A percentile compares a stretch with the other conserved stretches of the same genome.
These are phyloP conservation scores for Torymus aiolomorphi DNA, from an alignment of 2,888 invertebrate genomes.

Conservation along the genomic window DNA sequence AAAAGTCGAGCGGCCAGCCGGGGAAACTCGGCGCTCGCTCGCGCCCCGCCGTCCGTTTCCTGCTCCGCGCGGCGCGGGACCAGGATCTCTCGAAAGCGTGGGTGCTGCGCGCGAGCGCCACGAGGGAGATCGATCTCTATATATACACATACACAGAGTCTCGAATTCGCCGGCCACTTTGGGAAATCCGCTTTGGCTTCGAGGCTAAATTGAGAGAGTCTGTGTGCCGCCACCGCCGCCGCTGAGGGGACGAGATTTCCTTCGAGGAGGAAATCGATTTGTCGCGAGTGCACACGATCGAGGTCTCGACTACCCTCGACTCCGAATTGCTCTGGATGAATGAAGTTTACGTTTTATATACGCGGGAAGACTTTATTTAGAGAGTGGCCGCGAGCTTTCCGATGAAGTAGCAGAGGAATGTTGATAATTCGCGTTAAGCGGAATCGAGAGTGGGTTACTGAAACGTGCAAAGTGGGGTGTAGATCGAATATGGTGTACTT, in stretches of 20 bases:
- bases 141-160: too few relatives aligned
- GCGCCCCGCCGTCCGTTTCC: constrained; percentile 25
- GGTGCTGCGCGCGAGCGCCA: background rate
- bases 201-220: background rate
- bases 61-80: background rate
- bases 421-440: too few relatives aligned
- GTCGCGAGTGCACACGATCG: background rate
- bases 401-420: too few relatives aligned
- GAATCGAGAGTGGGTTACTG: too few relatives aligned
- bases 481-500: too few relatives aligned
- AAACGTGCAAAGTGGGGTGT: too few relatives aligned
- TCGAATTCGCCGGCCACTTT: constrained; percentile 22
- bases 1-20: constrained; percentile 28
- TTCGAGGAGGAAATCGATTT: constrained; percentile 3
- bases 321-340: too few relatives aligned
- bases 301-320: too few relatives aligned
- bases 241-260: background rate
- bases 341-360: too few relatives aligned
- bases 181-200: constrained; percentile 26
- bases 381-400: too few relatives aligned
- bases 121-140: background rate
- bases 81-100: background rate
- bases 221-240: too few relatives aligned
- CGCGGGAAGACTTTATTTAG: too few relatives aligned
- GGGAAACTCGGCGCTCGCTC: constrained; percentile 35